Base-by-base conservation (phyloP, 2,888 invertebrate species). In the Julus scandinavius region DNA sequence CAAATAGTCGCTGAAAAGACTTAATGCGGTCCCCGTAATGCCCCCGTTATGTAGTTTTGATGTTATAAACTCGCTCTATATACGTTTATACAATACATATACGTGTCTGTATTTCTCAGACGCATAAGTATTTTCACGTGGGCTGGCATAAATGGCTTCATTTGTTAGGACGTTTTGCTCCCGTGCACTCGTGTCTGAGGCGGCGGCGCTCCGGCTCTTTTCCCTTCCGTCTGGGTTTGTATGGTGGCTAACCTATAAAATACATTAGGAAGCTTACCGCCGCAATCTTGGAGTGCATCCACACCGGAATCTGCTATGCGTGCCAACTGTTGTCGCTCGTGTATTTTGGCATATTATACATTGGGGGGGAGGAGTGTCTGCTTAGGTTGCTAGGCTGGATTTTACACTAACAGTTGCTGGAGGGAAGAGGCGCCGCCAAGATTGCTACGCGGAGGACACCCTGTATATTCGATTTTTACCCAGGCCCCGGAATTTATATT, bases 401-500 rank as follows among this genome's bases (percentile, higher is more conserved):
- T 58, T 58, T 58, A 6, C 54, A 29, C 29, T 29, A 29, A 29
- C 29, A 29, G 29, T 29, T 29, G 29, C 29, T 29, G 54, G 17
- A 15, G 54, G 54, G 5, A 17, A 58, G n/a, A 58, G 15, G 6
- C n/a, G 1, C 13, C 54, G 15, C 6, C 29, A 29, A 29, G 29
- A 29, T 72, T 13, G 80, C 29, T 29, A 29, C 29, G 29, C 29
- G 29, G 29, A 29, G 38, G 38, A 15, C 80, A 80, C 80, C 80
- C 80, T 80, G 80, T 38, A 80, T 80, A 13, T 80, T 80, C 80
- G 80, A 80, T 80, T 80, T 80, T 80, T 80, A 40, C 80, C 13
- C 13, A 4, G 38, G 13, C 38, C 38, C 80, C 13, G 7, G 80
- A 29, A 40, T 29, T 38, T 40, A 54, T 38, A 13, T 80, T 15